Evolutionary conservation across 2,888 invertebrate genomes (phyloP).

Genomic region (Metalampra italica): DNA sequence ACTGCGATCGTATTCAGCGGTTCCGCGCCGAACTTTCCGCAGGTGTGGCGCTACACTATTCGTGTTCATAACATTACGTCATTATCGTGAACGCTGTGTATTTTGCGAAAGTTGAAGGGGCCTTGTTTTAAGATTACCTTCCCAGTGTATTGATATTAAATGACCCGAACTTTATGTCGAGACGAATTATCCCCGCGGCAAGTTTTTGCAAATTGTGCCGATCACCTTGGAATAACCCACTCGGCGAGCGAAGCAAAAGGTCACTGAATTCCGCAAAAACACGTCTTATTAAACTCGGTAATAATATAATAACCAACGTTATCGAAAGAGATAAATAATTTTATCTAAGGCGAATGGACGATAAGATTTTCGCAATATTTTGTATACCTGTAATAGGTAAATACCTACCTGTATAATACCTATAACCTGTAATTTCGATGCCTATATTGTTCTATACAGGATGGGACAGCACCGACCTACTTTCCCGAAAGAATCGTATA

Average conservation of each 20-base stretch:
- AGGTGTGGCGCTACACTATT: no score
- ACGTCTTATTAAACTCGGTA: slow-evolving; percentile 11
- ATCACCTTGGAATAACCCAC: slow-evolving; percentile 48
- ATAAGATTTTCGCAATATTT: slow-evolving; percentile 34
- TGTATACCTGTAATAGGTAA: no score
- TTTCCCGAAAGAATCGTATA: no score
- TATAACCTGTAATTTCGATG: no score
- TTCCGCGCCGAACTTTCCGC: no score
- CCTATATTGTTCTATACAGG: no score
- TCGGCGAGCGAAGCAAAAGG: slow-evolving; percentile 43
- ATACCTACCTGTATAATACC: no score
- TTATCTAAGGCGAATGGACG: slow-evolving; percentile 44
- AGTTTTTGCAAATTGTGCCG: slow-evolving; percentile 48
- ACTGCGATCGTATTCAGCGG: no score
- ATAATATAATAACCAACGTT: slow-evolving; percentile 15
- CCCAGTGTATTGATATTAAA: slow-evolving; percentile 56
- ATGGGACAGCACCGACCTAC: no score
- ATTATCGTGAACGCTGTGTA: no score
- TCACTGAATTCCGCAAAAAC: slow-evolving; percentile 41
- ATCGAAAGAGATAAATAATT: slow-evolving; percentile 33
- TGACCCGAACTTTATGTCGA: slow-evolving; percentile 33
- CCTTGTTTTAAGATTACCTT: slow-evolving; percentile 32
- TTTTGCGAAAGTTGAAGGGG: background rate
- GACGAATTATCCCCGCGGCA: slow-evolving; percentile 35
- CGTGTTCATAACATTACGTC: no score